These are phyloP conservation scores for Scatophagus argus DNA, from an alignment of 2,113 vertebrate species.

Conservation along the genomic window DNA sequence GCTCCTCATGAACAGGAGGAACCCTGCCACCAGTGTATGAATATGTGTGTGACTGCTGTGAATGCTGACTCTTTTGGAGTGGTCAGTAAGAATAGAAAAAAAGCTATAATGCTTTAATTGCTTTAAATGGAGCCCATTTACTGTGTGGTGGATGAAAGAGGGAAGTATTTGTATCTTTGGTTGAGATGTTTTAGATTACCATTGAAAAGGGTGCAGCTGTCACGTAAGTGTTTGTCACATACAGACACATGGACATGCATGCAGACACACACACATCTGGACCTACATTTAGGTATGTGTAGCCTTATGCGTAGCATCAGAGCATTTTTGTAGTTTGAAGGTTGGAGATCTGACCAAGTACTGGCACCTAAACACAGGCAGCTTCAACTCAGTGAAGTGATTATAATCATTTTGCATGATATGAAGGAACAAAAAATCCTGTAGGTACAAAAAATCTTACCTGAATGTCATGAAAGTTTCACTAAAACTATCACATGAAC, in stretches of 20 bases:
- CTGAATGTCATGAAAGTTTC: slow-evolving; percentile 15
- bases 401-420: neutral
- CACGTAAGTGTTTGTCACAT: slow-evolving; percentile 33
- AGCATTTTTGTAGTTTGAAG: slow-evolving; percentile 45
- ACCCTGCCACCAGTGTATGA: no score
- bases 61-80: no score
- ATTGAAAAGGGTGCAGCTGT: slow-evolving; percentile 58
- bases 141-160: neutral
- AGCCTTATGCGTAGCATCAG: slow-evolving; percentile 27
- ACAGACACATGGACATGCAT: neutral
- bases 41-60: no score
- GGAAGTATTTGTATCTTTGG: slow-evolving; percentile 15
- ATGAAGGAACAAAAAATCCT: no score
- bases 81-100: no score
- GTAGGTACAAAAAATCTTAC: neutral
- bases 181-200: slow-evolving; percentile 26
- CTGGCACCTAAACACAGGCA: slow-evolving; percentile 36
- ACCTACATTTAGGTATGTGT: slow-evolving; percentile 29
- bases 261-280: slow-evolving; percentile 31
- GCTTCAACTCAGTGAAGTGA: slow-evolving; percentile 20
- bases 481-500: slow-evolving; percentile 1
- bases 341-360: slow-evolving; percentile 28
- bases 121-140: no score
- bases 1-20: no score
- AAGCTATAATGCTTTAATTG: no score